Evolutionary conservation across 1,140 invertebrate species (phyloP), one percentile per base, ranked within the genome.

Genomic region (Eciton burchellii): DNA sequence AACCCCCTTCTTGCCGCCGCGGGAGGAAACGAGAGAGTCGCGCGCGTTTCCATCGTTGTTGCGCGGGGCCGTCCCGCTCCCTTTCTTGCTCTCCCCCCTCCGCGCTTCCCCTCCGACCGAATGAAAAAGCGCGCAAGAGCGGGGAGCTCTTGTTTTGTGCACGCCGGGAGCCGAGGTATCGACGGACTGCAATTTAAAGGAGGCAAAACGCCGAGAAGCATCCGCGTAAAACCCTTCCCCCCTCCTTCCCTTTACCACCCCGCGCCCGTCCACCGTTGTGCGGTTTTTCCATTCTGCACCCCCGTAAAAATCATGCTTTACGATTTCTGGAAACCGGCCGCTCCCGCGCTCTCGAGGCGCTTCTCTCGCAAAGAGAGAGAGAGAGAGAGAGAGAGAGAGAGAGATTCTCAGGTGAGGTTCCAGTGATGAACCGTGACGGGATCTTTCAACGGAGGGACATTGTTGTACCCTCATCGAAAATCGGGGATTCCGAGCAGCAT

Each of bases 201-300:
- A 87, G 83, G 85, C 86, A 88, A 87, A 84, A 84, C 87, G 82
- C 86, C 85, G 82, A n/a, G n/a, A 88, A 82, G 62, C 52, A 68
- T 47, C 49, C 82, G 79, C 85, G 79, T 70, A 77, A 77, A 85
- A 66, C 59, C 68, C 41, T 43, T 54, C 4, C 6, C 24, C 19
- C 70, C 0, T 1, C 60, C 3, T 8, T 12, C 43, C 3, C 21
- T 12, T 16, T 16, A 11, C n/a, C 9, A n/a, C 19, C 29, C 24
- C 41, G 24, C 60, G n/a, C 16, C 19, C 21, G 19, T 59, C 19
- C 41, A 41, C 21, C 3, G 26, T 24, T 19, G 12, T 35, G 56
- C 79, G 35, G 54, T 83, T 82, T 76, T 41, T 62, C 63, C 70
- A 63, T 56, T 79, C 56, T n/a, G n/a, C 29, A 68, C 21, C 47